A percentile compares a stretch with the other conserved stretches of the same genome.
These are phyloP conservation scores for Drosophila limbata DNA, from an alignment of 2,888 invertebrate genomes.

Conservation along the genomic window DNA sequence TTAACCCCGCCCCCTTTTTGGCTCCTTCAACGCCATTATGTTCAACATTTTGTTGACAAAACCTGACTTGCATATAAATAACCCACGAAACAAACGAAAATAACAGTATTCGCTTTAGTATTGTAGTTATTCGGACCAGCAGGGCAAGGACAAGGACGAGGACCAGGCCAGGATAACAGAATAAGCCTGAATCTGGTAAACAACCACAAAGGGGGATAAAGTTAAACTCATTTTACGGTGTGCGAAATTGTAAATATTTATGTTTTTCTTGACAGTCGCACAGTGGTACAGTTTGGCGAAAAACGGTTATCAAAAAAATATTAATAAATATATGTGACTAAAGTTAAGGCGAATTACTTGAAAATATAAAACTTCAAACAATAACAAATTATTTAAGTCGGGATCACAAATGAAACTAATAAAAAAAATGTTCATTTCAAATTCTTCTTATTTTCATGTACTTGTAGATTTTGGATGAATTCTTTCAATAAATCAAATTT, in stretches of 20 bases:
- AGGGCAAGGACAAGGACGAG: too few species aligned
- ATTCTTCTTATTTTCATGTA: too few species aligned
- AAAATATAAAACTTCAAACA: too few species aligned
- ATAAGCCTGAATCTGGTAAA: slow-evolving; percentile 64
- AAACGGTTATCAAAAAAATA: too few species aligned
- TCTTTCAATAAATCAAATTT: too few species aligned
- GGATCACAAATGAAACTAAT: too few species aligned
- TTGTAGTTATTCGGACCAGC: background rate
- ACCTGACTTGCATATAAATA: slow-evolving; percentile 83
- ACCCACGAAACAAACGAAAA: slow-evolving; percentile 60
- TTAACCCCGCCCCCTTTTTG: slow-evolving; percentile 43
- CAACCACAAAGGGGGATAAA: slow-evolving; percentile 78
- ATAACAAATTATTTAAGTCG: too few species aligned
- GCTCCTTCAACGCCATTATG: slow-evolving; percentile 71
- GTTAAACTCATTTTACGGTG: slow-evolving; percentile 79
- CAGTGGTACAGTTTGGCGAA: slow-evolving; percentile 36
- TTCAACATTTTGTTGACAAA: slow-evolving; percentile 64
- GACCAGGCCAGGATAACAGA: slow-evolving; percentile 17
- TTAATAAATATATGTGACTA: too few species aligned
- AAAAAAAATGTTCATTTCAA: too few species aligned
- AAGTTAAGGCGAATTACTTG: too few species aligned
- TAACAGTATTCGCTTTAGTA: slow-evolving; percentile 28
- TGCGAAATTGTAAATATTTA: slow-evolving; percentile 80
- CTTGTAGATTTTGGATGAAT: too few species aligned
- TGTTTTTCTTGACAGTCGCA: slow-evolving; percentile 33